These are phyloP conservation scores for Chaetops frenatus DNA, from an alignment of 2,113 vertebrate genomes.

Conservation along the genomic window DNA sequence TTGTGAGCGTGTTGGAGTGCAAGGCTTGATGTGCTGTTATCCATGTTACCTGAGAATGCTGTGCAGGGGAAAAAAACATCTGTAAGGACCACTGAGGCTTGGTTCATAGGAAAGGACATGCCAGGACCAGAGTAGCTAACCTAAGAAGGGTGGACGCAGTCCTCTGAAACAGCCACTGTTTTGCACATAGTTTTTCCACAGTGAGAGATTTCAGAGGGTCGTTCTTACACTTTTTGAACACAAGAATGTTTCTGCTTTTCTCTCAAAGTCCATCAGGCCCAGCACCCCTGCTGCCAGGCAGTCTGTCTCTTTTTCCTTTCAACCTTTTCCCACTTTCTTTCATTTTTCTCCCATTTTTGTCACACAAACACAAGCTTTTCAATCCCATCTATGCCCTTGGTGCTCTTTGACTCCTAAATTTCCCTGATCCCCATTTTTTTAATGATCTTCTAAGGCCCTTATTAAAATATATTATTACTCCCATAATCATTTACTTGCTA, in stretches of 20 bases:
- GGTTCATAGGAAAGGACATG: not conserved
- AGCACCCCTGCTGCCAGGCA: not conserved
- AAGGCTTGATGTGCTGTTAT: not conserved
- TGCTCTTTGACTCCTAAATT: not conserved
- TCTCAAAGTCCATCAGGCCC: not conserved
- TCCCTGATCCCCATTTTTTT: accelerated
- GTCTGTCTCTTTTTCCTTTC: not conserved
- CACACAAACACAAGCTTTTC: not conserved
- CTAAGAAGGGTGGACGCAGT: not conserved
- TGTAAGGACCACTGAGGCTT: not conserved
- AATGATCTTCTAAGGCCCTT: not conserved
- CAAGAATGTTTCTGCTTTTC: not conserved
- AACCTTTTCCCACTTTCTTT: not conserved
- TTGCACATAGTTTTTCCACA: not conserved
- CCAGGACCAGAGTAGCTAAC: accelerated
- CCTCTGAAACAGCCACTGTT: not conserved
- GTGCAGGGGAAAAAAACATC: not conserved
- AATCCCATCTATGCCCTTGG: not conserved
- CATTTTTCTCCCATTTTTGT: not conserved
- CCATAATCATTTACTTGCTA: not conserved
- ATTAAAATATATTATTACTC: not conserved
- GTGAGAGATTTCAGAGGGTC: not conserved
- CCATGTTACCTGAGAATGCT: accelerated
- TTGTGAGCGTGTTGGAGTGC: accelerated
- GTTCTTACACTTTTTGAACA: not conserved